Evolutionary conservation across 2,113 vertebrate genomes (phyloP).

Genomic region (Anser brachyrhynchus): DNA sequence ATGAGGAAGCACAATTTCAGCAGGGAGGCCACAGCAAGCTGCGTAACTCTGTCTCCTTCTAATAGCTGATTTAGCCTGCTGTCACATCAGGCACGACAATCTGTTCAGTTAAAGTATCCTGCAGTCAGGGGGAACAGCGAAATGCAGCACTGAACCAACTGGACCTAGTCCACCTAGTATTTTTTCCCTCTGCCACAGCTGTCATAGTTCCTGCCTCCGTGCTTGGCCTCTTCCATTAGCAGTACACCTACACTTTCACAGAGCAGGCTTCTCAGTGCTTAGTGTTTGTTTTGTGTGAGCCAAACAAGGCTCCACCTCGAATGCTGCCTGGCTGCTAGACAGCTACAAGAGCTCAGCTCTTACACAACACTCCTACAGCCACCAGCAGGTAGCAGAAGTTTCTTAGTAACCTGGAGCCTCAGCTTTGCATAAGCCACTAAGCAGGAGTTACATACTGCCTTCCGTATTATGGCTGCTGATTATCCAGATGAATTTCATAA

Average conservation of each 20-base stretch:
- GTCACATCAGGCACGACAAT: not conserved
- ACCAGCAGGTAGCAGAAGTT: not conserved
- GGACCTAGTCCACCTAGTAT: not conserved
- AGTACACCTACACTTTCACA: not conserved
- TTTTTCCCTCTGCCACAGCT: not conserved
- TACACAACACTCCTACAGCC: not conserved
- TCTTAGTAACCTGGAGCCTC: not conserved
- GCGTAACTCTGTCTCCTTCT: not conserved
- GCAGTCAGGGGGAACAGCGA: not conserved
- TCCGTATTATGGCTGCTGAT: not conserved
- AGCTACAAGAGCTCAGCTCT: not conserved
- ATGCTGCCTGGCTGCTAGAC: not conserved
- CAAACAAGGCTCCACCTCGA: not conserved
- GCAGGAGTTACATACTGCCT: not conserved
- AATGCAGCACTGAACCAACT: not conserved
- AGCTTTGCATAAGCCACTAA: not conserved
- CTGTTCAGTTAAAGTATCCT: not conserved
- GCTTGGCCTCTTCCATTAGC: not conserved
- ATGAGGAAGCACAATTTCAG: not conserved
- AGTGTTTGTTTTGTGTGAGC: not conserved
- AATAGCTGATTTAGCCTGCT: not conserved
- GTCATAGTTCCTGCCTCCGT: not conserved
- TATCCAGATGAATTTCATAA: not conserved
- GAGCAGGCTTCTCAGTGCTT: not conserved
- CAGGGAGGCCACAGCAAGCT: not conserved